Conservation (phyloP, 2,888 invertebrate genomes). For the Acleris cristana region DNA sequence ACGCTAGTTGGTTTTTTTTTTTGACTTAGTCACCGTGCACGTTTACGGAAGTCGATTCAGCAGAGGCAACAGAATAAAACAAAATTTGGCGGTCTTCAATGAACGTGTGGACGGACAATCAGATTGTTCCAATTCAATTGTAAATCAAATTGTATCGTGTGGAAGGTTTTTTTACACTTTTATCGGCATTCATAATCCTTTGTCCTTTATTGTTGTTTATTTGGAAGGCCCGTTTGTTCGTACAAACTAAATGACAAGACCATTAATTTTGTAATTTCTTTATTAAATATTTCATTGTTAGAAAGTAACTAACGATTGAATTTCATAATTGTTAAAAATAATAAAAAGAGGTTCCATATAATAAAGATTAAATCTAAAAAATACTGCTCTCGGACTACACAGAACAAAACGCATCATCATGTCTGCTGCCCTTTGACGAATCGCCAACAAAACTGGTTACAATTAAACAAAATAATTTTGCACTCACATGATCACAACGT, state of each 20-base stretch:
- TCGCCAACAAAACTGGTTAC: conserved; percentile 70
- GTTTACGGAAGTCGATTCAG: too few species aligned
- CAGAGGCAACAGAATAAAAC: too few species aligned
- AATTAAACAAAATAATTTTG: conserved; percentile 74
- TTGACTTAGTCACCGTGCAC: too few species aligned
- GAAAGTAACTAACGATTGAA: conserved; percentile 84
- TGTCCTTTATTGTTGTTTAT: too few species aligned
- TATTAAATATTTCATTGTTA: conserved; percentile 84
- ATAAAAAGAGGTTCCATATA: conserved; percentile 68
- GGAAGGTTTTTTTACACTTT: background rate
- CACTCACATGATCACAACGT: conserved; percentile 83
- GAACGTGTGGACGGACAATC: too few species aligned
- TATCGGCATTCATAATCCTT: too few species aligned
- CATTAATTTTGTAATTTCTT: conserved; percentile 78
- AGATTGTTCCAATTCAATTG: too few species aligned
- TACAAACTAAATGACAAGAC: conserved; percentile 55
- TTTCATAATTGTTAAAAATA: conserved; percentile 78
- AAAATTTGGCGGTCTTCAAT: too few species aligned
- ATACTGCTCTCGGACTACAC: conserved; percentile 82
- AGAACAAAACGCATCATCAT: conserved; percentile 68
- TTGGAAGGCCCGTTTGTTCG: background rate
- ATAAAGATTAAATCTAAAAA: conserved; percentile 81
- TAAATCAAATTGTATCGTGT: too few species aligned
- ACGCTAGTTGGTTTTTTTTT: too few species aligned
- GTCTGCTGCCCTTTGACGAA: conserved; percentile 76